Evolutionary conservation across 2,888 invertebrate genomes (phyloP).

Genomic region (Drosophila algonquin): DNA sequence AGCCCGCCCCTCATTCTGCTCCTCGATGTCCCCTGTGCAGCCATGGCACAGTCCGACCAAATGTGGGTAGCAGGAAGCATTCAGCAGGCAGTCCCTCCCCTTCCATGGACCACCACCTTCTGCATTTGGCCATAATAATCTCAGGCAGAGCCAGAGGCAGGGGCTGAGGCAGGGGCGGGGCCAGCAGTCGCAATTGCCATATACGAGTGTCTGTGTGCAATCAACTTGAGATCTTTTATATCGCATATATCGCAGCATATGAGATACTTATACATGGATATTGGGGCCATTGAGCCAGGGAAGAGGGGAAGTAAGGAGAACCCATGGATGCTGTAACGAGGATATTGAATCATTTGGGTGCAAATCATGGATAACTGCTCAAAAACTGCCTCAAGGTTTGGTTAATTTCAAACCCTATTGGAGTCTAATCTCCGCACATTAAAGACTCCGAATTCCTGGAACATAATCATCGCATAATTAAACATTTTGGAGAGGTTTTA

Average conservation of each 20-base stretch:
- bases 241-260: background rate
- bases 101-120: constrained; percentile 36
- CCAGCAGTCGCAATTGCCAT: constrained; percentile 66
- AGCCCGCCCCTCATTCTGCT: background rate
- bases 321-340: too few relatives aligned
- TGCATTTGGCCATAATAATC: constrained; percentile 59
- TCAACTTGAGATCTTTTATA: constrained; percentile 57
- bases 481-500: background rate
- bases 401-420: too few relatives aligned
- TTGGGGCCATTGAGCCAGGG: constrained; percentile 21
- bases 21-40: background rate
- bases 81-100: constrained; percentile 9
- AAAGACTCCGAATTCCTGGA: constrained; percentile 18
- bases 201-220: constrained; percentile 56
- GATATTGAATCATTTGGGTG: constrained; percentile 26
- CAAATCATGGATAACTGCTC: background rate
- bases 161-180: constrained; percentile 17
- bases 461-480: constrained; percentile 12
- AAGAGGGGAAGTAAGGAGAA: too few relatives aligned
- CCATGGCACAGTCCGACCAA: constrained; percentile 10
- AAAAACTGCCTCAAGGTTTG: background rate
- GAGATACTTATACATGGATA: constrained; percentile 17
- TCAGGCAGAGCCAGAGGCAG: constrained; percentile 12
- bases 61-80: constrained; percentile 43
- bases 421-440: background rate